phyloP scores from a whole-genome alignment of 2,888 invertebrate genomes.

The Saturnia japonica region DNA sequence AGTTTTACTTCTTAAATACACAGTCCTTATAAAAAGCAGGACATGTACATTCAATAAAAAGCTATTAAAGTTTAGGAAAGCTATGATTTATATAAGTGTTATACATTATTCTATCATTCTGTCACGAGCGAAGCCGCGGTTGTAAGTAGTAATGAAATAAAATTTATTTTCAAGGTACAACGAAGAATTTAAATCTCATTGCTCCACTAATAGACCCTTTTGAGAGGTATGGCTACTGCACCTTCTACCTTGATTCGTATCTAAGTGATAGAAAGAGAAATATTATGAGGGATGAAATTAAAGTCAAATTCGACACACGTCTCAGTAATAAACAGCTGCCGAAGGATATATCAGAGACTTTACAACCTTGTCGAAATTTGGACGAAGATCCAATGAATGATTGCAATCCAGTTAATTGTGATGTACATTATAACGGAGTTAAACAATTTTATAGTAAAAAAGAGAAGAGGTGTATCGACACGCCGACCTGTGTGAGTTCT shows the following conservation, averaged over 20 bases:
- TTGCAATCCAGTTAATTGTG: conserved; percentile 67
- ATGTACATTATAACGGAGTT: conserved; percentile 57
- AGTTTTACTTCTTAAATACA: too few species aligned
- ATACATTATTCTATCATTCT: too few species aligned
- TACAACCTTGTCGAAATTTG: conserved; percentile 44
- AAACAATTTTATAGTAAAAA: conserved; percentile 49
- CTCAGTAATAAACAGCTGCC: conserved; percentile 33
- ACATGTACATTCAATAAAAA: too few species aligned
- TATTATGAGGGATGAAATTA: conserved; percentile 50
- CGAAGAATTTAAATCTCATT: conserved; percentile 50
- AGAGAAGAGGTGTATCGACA: conserved; percentile 45
- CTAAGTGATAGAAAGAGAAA: conserved; percentile 39
- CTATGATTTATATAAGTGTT: too few species aligned
- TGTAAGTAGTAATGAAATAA: too few species aligned
- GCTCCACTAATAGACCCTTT: conserved; percentile 58
- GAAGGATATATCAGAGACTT: conserved; percentile 29
- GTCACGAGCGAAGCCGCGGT: too few species aligned
- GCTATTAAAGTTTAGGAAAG: too few species aligned
- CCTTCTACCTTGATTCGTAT: conserved; percentile 56
- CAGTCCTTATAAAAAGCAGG: too few species aligned
- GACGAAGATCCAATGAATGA: conserved; percentile 65
- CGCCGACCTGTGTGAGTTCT: conserved; percentile 45
- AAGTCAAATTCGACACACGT: conserved; percentile 60
- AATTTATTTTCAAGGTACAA: conserved; percentile 42
- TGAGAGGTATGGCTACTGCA: conserved; percentile 60